These are phyloP conservation scores for Pandemis cinnamomeana DNA, from an alignment of 2,888 invertebrate genomes.

Conservation along the genomic window DNA sequence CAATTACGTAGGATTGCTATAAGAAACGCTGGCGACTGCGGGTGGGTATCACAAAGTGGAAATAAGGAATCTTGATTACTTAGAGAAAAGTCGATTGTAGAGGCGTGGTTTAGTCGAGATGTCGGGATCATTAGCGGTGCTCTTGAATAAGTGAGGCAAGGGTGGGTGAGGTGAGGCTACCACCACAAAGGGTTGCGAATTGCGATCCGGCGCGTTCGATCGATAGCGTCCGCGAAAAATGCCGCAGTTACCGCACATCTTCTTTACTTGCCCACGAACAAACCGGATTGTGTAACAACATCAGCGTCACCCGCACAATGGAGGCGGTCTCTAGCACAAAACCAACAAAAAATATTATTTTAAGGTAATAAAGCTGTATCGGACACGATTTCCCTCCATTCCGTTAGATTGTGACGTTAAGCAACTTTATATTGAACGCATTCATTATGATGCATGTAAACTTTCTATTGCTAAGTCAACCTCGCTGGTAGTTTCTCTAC, in stretches of 20 bases:
- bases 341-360: conserved; percentile 12
- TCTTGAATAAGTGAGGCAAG: conserved; percentile 56
- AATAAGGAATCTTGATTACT: conserved; percentile 41
- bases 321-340: conserved; percentile 7
- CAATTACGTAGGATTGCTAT: conserved; percentile 17
- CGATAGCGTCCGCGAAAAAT: conserved; percentile 60
- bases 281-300: conserved; percentile 38
- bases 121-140: conserved; percentile 49
- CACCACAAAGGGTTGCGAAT: conserved; percentile 63
- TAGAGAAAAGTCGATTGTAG: conserved; percentile 43
- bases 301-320: conserved; percentile 17
- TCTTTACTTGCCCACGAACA: conserved; percentile 31
- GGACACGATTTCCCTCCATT: conserved; percentile 36
- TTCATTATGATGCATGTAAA: conserved; percentile 51
- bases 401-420: conserved; percentile 39
- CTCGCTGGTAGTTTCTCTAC: conserved; percentile 65
- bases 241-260: conserved; percentile 48
- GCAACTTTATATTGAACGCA: conserved; percentile 44
- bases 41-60: conserved; percentile 26
- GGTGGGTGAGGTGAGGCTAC: conserved; percentile 55
- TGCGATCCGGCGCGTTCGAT: conserved; percentile 60
- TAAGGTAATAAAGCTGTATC: conserved; percentile 21
- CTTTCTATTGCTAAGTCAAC: conserved; percentile 67
- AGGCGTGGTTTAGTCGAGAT: conserved; percentile 43
- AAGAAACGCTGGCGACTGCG: conserved; percentile 11